A percentile compares a stretch with the other conserved stretches of the same genome.
Evolutionary conservation across 2,888 invertebrate genomes (phyloP).

Genomic region (Sepiola atlantica): DNA sequence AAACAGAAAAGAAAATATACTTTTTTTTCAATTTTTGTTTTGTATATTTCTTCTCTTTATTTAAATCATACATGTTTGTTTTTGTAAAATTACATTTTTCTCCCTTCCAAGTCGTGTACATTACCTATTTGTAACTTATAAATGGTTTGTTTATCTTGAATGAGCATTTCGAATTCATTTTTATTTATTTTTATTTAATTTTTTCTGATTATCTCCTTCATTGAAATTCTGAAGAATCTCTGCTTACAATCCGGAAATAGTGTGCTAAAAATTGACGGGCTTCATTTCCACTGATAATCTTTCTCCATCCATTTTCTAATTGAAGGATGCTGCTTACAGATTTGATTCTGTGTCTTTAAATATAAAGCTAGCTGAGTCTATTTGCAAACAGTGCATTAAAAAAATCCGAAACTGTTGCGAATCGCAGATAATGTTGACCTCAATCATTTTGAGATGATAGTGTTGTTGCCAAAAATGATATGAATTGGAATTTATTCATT

Average conservation of each 20-base stretch:
- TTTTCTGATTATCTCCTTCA: not conserved
- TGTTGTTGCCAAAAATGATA: not conserved
- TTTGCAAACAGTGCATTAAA: slow-evolving; percentile 2
- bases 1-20: not conserved
- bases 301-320: not conserved
- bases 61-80: not conserved
- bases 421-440: not conserved
- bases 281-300: slow-evolving; percentile 8
- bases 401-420: not conserved
- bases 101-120: not conserved
- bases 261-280: not conserved
- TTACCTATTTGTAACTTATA: not conserved
- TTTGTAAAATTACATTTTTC: not conserved
- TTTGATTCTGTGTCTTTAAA: not conserved
- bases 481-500: not conserved
- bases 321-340: not conserved
- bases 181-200: too few relatives aligned
- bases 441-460: not conserved
- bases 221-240: not conserved
- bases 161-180: not conserved
- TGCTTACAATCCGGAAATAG: not conserved
- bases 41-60: not conserved
- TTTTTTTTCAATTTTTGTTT: not conserved
- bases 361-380: not conserved
- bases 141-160: not conserved